Conservation (phyloP, 1,140 invertebrate genomes). For the Elymnias hypermnestra region DNA sequence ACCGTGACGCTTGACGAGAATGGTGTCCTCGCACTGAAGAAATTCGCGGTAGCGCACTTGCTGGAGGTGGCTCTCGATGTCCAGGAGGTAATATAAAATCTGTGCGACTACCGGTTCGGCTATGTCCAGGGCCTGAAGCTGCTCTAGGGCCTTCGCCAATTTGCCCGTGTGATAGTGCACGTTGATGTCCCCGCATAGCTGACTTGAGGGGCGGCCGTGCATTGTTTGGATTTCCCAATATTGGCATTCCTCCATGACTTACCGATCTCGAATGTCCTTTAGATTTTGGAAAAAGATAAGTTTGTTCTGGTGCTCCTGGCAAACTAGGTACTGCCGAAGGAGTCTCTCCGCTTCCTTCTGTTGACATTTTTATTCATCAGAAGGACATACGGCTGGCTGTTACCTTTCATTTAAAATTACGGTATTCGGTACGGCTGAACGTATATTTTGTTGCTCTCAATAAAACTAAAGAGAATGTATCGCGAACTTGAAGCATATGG, state of each 20-base stretch:
- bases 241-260: conserved; percentile 84
- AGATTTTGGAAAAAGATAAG: conserved; percentile 76
- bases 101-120: conserved; percentile 87
- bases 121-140: conserved; percentile 80
- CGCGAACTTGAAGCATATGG: conserved; percentile 57
- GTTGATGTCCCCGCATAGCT: conserved; percentile 84
- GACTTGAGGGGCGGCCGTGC: conserved; percentile 79
- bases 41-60: conserved; percentile 68
- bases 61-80: conserved; percentile 78
- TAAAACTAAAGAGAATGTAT: conserved; percentile 33
- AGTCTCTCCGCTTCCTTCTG: conserved; percentile 76
- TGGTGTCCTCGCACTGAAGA: conserved; percentile 78
- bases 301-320: conserved; percentile 76
- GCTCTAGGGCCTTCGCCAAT: conserved; percentile 78
- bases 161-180: conserved; percentile 91
- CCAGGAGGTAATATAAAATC: conserved; percentile 91
- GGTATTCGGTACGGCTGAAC: conserved; percentile 19
- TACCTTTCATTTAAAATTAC: conserved; percentile 65
- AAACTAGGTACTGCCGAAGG: conserved; percentile 63
- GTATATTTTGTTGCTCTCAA: conserved; percentile 25
- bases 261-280: conserved; percentile 85
- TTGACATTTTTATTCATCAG: conserved; percentile 77
- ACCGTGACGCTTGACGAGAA: conserved; percentile 82
- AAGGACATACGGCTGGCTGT: conserved; percentile 38
- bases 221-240: conserved; percentile 67